Evolutionary conservation across 2,888 invertebrate species (phyloP).

Genomic region (Cetonia aurata): DNA sequence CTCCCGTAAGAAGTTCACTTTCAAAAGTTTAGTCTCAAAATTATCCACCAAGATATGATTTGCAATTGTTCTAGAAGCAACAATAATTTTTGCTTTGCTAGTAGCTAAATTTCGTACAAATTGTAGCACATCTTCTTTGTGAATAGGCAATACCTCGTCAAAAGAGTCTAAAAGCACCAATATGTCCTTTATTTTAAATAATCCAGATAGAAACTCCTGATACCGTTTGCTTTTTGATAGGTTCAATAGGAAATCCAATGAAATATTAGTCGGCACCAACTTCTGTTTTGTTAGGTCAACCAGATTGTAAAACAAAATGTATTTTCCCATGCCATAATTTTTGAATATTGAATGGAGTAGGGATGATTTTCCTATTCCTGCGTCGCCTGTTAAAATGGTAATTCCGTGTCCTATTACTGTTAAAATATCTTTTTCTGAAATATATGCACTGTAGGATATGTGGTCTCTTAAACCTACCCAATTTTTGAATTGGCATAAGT

Average conservation of each 20-base stretch:
- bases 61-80: neutral
- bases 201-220: neutral
- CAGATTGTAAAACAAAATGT: conserved; percentile 1
- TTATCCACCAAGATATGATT: neutral
- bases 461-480: neutral
- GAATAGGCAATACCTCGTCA: neutral
- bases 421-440: conserved; percentile 2
- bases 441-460: neutral
- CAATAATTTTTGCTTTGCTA: neutral
- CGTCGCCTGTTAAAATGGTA: conserved; percentile 6
- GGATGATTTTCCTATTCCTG: conserved; percentile 10
- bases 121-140: neutral
- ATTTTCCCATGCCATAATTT: neutral
- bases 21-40: neutral
- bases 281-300: neutral
- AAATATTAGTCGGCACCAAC: neutral
- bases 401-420: neutral
- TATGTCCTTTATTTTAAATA: neutral
- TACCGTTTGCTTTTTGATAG: neutral
- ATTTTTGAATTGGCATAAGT: neutral
- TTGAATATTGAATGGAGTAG: neutral
- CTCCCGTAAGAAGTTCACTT: neutral
- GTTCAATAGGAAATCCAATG: conserved; percentile 6
- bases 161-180: conserved; percentile 13
- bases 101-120: neutral